A percentile compares a stretch with the other conserved stretches of the same genome.
Conservation (phyloP, 2,113 vertebrate genomes). For the Pollachius pollachius region DNA sequence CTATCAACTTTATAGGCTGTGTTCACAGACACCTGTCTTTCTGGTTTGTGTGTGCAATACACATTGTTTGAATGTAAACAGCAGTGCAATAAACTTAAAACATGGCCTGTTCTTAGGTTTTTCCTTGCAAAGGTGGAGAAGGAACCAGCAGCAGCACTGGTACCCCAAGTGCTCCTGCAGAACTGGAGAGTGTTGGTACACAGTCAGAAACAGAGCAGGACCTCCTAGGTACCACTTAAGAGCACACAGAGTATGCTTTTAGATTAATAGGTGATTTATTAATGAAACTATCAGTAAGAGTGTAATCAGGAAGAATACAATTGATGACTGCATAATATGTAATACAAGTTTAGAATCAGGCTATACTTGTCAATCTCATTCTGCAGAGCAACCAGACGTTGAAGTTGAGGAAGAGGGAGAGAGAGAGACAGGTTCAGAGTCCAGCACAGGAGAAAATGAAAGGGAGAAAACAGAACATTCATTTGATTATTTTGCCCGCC, state of each 20-base stretch:
- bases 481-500: conserved; percentile 27
- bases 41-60: too few species aligned
- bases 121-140: conserved; percentile 1
- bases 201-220: not conserved
- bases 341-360: too few species aligned
- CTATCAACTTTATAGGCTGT: too few species aligned
- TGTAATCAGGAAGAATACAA: too few species aligned
- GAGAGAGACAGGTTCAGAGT: too few species aligned
- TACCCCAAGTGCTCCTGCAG: not conserved
- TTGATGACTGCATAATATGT: too few species aligned
- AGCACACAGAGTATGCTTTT: conserved; percentile 1
- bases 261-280: not conserved
- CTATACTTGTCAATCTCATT: too few species aligned
- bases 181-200: not conserved
- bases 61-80: too few species aligned
- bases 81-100: not conserved
- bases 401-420: too few species aligned
- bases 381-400: not conserved
- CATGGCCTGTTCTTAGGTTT: not conserved
- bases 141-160: conserved; percentile 1
- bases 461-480: not conserved
- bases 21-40: too few species aligned
- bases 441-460: too few species aligned
- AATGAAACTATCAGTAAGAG: not conserved
- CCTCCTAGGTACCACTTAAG: not conserved